Percentiles rank a stretch among this genome's conserved stretches.
Conservation (phyloP, 2,113 vertebrate species). For the Heterotilapia buettikoferi region DNA sequence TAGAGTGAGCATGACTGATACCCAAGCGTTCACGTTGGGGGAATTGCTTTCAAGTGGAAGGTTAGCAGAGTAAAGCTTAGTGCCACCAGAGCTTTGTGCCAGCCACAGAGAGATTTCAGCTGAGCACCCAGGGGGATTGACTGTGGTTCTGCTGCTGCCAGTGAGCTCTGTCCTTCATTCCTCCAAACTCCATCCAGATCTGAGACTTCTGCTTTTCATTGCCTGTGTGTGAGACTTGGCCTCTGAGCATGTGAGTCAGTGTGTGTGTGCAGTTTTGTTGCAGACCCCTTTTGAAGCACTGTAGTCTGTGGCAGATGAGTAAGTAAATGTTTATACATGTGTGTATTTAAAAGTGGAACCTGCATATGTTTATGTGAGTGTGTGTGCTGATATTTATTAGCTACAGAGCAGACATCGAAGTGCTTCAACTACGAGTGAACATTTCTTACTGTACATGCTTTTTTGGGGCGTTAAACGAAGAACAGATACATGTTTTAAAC, state of each 20-base stretch:
- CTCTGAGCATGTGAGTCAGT: neutral
- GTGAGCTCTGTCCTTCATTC: neutral
- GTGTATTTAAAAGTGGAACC: neutral
- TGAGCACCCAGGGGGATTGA: neutral
- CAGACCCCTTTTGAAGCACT: neutral
- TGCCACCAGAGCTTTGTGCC: neutral
- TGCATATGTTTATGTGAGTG: neutral
- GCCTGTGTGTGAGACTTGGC: slow-evolving; percentile 20
- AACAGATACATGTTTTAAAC: neutral
- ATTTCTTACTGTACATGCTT: neutral
- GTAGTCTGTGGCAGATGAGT: neutral
- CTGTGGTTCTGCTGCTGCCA: neutral
- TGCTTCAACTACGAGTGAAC: neutral
- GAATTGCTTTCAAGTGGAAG: neutral
- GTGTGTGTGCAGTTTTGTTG: neutral
- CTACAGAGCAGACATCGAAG: neutral
- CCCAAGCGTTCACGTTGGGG: neutral
- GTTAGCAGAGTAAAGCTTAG: neutral
- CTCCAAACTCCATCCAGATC: slow-evolving; percentile 2
- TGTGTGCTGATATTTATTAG: neutral
- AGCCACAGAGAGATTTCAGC: neutral
- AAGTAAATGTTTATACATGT: neutral
- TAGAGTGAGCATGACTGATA: neutral
- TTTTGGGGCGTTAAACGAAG: neutral
- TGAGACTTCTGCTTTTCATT: slow-evolving; percentile 11